Conservation (phyloP, 92 coral and sea anemone species). For the Pocillopora meandrina region DNA sequence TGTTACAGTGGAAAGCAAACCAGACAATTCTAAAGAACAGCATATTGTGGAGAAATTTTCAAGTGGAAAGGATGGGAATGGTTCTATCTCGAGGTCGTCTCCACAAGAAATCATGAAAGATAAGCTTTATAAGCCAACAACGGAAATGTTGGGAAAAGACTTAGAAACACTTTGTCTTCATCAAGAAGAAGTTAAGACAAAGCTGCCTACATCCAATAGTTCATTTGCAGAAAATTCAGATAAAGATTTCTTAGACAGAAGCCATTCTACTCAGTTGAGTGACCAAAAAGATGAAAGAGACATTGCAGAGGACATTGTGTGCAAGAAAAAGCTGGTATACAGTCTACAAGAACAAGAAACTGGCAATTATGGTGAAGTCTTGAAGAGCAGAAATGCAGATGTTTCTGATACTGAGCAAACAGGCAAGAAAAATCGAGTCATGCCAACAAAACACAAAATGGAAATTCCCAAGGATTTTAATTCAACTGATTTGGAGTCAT, state of each 20-base stretch:
- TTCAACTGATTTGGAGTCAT: neutral
- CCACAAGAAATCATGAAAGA: neutral
- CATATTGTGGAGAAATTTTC: neutral
- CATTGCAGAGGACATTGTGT: neutral
- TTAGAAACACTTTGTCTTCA: slow-evolving; percentile 10
- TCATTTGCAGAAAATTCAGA: slow-evolving; percentile 5
- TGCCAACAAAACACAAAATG: neutral
- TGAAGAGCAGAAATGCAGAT: neutral
- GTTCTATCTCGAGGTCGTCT: neutral
- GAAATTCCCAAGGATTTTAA: neutral
- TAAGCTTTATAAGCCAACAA: neutral
- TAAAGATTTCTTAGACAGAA: neutral
- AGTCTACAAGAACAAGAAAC: neutral
- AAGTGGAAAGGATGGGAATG: neutral
- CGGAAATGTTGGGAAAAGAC: neutral
- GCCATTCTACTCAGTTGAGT: neutral
- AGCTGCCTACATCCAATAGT: neutral
- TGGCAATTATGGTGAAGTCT: neutral
- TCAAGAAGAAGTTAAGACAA: neutral
- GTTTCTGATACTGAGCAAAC: neutral
- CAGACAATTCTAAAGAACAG: neutral
- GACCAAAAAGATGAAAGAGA: slow-evolving; percentile 1
- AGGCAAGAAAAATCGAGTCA: neutral
- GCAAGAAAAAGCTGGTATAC: slow-evolving; percentile 26
- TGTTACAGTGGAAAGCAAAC: neutral